Base-by-base conservation (phyloP, 1,140 invertebrate genomes). In the Pachyrhynchus sulphureomaculatus region DNA sequence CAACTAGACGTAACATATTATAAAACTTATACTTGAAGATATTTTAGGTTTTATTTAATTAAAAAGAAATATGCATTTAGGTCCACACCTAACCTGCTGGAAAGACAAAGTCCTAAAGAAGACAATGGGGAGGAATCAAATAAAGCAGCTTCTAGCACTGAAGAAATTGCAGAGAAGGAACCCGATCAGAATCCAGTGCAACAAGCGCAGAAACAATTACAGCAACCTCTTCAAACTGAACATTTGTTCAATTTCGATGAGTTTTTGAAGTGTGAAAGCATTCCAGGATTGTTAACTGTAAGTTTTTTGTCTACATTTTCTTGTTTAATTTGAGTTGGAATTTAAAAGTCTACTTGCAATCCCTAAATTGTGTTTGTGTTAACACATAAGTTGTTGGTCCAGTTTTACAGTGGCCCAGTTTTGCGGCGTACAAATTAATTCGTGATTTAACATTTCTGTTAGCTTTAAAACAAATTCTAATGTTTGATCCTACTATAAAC, bases 181-280 rank as follows among this genome's bases (percentile, higher is more conserved):
- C 72, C 72, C 33, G 76, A 75, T 33, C 76, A 33, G 54, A 47
- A 29, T 6, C n/a, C n/a, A n/a, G n/a, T 12, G n/a, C 29, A 24
- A 20, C 9, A 54, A 4, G 4, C 13, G 2, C 12, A 29, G 5
- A n/a, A 29, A 13, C 12, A 33, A 13, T 9, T 2, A 4, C 33
- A 37, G 18, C 5, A 36, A 4, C 12, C 13, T 51, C 36, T 10
- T 4, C 17, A 53, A 20, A 18, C 77, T 75, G 47, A 79, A 71
- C 0, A 71, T 47, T 64, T 72, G n/a, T 88, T 88, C 72, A 87
- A 87, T 75, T 82, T 91, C 55, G 87, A 90, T 64, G 86, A 88
- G 23, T 85, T 90, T 67, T 79, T 90, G 13, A 86, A 88, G 63
- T 80, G 83, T 62, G 86, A 88, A 56, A 80, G 76, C 56, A 80